Percentiles rank a stretch among this genome's conserved stretches.
Conservation (phyloP, 2,797 vertebrate species). For the Heterohyrax brucei region DNA sequence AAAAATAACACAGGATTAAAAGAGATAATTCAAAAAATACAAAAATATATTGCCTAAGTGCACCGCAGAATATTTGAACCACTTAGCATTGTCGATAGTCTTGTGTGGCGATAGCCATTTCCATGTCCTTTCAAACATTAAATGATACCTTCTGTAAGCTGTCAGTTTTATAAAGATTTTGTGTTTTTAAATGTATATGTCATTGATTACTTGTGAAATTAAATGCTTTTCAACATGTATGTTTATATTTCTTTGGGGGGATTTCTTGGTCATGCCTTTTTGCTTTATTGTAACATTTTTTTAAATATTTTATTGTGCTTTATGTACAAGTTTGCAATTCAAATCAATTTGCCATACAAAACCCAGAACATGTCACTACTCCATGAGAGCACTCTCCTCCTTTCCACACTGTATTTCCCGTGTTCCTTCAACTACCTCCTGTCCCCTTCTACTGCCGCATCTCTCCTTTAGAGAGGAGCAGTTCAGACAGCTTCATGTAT, state of each 20-base stretch:
- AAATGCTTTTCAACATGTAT: not conserved
- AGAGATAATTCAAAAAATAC: not conserved
- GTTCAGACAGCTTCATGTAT: too few species aligned
- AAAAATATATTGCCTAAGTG: conserved; percentile 10
- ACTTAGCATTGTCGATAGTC: not conserved
- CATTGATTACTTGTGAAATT: not conserved
- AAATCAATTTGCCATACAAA: too few species aligned
- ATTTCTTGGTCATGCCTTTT: not conserved
- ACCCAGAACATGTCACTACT: too few species aligned
- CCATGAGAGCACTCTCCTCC: too few species aligned
- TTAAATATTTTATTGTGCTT: too few species aligned
- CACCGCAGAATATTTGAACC: not conserved
- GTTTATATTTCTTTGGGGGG: not conserved
- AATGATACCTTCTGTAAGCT: not conserved
- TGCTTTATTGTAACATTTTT: too few species aligned
- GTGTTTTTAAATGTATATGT: not conserved
- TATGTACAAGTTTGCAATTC: too few species aligned
- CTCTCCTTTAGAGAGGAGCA: too few species aligned
- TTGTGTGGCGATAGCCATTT: not conserved
- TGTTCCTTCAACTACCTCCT: too few species aligned
- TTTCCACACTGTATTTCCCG: too few species aligned
- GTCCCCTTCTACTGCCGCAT: too few species aligned
- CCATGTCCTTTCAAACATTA: not conserved
- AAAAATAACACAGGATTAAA: conserved; percentile 4
- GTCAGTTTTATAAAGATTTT: not conserved